Evolutionary conservation across 2,113 vertebrate genomes (phyloP), one percentile per base, ranked within the genome.

Genomic region (Campylomormyrus numenius): DNA sequence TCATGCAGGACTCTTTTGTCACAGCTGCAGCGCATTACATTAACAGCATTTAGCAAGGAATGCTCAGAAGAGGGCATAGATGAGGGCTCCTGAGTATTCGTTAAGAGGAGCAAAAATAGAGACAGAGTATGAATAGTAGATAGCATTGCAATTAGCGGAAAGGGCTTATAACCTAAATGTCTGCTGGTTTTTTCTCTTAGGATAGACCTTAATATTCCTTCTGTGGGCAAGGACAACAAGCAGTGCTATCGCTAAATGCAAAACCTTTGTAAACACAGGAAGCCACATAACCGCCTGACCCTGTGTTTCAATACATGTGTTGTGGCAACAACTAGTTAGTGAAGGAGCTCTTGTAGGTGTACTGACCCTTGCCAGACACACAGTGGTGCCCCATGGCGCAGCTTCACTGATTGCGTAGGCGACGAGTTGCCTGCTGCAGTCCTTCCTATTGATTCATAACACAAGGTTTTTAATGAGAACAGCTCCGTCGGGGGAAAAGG

Each of bases 381-480:
- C 13, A 19, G 85, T 21, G 13, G 27, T 39, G 48, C 27, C n/a
- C 24, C 31, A 24, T 7, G 87, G 39, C 1, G 10, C 21, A 10
- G 35, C 87, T 24, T 45, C 56, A 24, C 31, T 45, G 35, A 66
- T 88, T 39, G 56, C 5, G 19, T 39, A 42, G 87, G 17, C 17
- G 21, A 11, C 35, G 21, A 53, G 13, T 84, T 48, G 21, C 27
- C 9, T 74, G 86, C 87, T 58, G 53, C 88, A 70, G 21, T 13
- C 42, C 42, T 88, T 52, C 27, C 45, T 74, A 74, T 88, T 88
- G 62, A 88, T 88, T 88, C 45, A 74, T 74, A 74, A 58, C 62
- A 62, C 19, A 42, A 49, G 62, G 42, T 17, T 35, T 88, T 88
- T 88, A 88, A 88, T 74, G 88, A 88, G 88, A 88, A 70, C 88